These are phyloP conservation scores for Rhynchonycteris naso DNA, from an alignment of 2,797 vertebrate genomes.

Conservation along the genomic window DNA sequence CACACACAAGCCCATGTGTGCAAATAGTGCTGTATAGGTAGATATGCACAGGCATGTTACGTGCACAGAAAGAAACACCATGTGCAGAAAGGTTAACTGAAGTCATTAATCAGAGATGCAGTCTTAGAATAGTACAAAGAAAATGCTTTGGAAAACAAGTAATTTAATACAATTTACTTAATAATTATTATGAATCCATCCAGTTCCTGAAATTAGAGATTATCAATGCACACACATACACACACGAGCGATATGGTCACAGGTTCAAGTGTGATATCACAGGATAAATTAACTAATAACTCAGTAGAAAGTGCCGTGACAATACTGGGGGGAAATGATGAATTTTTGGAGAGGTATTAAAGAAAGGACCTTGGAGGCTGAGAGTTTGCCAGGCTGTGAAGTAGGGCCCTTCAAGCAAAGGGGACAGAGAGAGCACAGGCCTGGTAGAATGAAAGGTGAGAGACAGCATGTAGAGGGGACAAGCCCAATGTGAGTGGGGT, in stretches of 20 bases:
- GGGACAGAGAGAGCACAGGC: not conserved
- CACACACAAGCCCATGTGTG: not conserved
- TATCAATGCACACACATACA: not conserved
- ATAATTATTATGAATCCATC: conserved; percentile 47
- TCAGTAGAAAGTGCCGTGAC: not conserved
- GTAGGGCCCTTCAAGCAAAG: not conserved
- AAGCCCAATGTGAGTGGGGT: not conserved
- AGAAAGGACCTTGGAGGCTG: conserved; percentile 38
- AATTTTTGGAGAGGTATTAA: not conserved
- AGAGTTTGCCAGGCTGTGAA: not conserved
- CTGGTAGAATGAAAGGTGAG: not conserved
- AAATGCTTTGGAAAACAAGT: conserved; percentile 54
- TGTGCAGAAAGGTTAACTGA: not conserved
- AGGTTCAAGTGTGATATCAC: conserved; percentile 14
- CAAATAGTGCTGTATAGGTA: accelerated
- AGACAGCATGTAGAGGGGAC: accelerated
- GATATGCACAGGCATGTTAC: too few species aligned
- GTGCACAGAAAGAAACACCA: not conserved
- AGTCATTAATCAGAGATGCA: conserved; percentile 22
- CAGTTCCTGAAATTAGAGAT: not conserved
- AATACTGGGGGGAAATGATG: not conserved
- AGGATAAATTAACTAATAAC: not conserved
- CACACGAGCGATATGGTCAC: not conserved
- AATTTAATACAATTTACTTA: conserved; percentile 50
- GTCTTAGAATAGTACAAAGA: conserved; percentile 29